Base-by-base conservation (phyloP, 2,888 invertebrate species). In the Rambutsinella grinnellia region DNA sequence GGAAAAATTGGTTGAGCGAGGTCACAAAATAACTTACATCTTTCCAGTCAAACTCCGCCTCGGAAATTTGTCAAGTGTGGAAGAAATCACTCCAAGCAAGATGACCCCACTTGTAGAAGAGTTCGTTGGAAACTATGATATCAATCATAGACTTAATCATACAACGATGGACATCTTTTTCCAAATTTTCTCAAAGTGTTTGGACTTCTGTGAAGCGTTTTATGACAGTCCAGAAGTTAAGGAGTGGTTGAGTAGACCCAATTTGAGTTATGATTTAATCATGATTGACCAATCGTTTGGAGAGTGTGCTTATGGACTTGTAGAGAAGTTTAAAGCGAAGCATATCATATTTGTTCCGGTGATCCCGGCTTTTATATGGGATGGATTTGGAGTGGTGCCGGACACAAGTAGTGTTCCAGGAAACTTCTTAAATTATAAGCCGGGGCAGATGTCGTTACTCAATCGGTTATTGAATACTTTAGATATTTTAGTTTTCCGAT, bases 291-390 rank as follows among this genome's bases (percentile, higher is more conserved):
- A 24, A 0, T 17, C 56, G 0, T 47, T 70, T 17, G 62, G 62
- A 1, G 56, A 70, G n/a, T 70, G 70, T 47, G 47, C 15, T 0
- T 70, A 56, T 15, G 62, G 56, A 15, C 24, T 70, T 17, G 70
- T 70, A n/a, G 62, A 70, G 27, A 61, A 46, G 26, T 70, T 62
- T 26, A 44, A 62, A 28, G 44, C 70, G 6, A 70, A 70, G 56
- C 62, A 56, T 28, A 62, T 70, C 10, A 1, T 62, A 2, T 62
- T 70, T 26, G 46, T 27, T 2, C 54, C 62, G 3, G 21, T 47
- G 10, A 15, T 56, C 1, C 21, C 17, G 17, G 23, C 54, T 2
- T n/a, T 47, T 13, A 21, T 62, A 2, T 54, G 19, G 8, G 70
- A 70, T 23, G 23, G 21, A 2, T 62, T 61, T 54, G 70, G 70